A percentile compares a stretch with the other conserved stretches of the same genome.
Conservation (phyloP, 2,113 vertebrate genomes). For the Nothoprocta perdicaria region DNA sequence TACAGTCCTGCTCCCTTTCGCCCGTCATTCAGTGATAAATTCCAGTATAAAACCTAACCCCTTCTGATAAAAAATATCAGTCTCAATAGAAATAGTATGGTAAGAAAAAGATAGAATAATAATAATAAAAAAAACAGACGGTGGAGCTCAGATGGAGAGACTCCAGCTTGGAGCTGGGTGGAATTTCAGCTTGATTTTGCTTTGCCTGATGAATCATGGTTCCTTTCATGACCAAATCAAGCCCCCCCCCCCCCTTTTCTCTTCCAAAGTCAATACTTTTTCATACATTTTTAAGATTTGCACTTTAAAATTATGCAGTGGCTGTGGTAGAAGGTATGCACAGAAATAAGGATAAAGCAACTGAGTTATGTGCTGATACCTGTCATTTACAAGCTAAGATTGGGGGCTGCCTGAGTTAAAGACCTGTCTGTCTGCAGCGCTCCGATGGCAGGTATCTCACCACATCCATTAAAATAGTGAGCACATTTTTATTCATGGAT, state of each 20-base stretch:
- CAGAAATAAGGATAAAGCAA: not conserved
- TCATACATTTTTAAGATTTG: conserved; percentile 62
- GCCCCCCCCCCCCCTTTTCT: not conserved
- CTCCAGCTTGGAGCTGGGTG: not conserved
- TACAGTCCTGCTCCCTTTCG: not conserved
- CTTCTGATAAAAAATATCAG: not conserved
- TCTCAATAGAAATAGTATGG: not conserved
- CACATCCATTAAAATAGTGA: not conserved
- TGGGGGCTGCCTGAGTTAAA: not conserved
- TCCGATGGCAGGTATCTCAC: not conserved
- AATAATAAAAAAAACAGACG: not conserved
- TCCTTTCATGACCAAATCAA: conserved; percentile 27
- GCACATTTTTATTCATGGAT: conserved; percentile 18
- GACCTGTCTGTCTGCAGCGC: not conserved
- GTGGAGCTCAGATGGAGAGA: not conserved
- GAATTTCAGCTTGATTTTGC: not conserved
- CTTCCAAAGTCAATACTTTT: conserved; percentile 11
- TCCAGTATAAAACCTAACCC: not conserved
- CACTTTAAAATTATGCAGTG: conserved; percentile 79
- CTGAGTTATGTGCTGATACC: not conserved
- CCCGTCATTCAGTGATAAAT: not conserved
- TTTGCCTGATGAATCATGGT: not conserved
- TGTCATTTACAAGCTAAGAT: not conserved
- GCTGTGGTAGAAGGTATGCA: conserved; percentile 42
- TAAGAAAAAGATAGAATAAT: not conserved